phyloP scores from a whole-genome alignment of 2,113 vertebrate species.

The Entomyzon cyanotis region DNA sequence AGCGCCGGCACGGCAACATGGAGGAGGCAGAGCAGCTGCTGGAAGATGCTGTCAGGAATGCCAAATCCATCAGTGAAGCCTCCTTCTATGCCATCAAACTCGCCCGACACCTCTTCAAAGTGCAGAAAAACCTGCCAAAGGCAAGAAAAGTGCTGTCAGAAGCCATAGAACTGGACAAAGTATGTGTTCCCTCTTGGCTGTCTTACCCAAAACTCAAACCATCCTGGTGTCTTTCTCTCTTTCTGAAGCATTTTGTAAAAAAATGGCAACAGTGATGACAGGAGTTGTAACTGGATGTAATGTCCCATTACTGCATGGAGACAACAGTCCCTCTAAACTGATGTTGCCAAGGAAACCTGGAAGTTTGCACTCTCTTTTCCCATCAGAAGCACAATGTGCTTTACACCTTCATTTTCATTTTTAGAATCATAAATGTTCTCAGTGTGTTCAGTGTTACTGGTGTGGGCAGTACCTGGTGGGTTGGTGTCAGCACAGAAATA shows the following conservation, averaged over 20 bases:
- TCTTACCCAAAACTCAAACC: neutral
- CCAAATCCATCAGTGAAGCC: conserved; percentile 80
- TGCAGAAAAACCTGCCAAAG: conserved; percentile 88
- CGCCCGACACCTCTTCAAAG: conserved; percentile 89
- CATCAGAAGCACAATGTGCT: neutral
- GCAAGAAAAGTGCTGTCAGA: conserved; percentile 93
- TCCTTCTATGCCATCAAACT: conserved; percentile 96
- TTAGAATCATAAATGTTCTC: accelerated
- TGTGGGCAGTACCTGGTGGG: accelerated
- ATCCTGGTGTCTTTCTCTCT: neutral
- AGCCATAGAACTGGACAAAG: conserved; percentile 93
- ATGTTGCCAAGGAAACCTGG: conserved; percentile 65
- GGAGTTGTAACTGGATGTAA: conserved; percentile 50
- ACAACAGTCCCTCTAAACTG: conserved; percentile 86
- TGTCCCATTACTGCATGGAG: conserved; percentile 68
- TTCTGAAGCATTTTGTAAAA: neutral
- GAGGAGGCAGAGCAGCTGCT: conserved; percentile 89
- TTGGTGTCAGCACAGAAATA: neutral
- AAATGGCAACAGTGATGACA: conserved; percentile 77
- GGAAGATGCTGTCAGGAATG: conserved; percentile 86
- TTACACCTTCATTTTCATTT: neutral
- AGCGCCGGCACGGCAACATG: conserved; percentile 93
- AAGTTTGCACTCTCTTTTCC: neutral
- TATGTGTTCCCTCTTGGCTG: conserved; percentile 66
- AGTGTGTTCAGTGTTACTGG: accelerated